These are phyloP conservation scores for Cavia porcellus DNA, from an alignment of 2,113 vertebrate genomes.

Conservation along the genomic window DNA sequence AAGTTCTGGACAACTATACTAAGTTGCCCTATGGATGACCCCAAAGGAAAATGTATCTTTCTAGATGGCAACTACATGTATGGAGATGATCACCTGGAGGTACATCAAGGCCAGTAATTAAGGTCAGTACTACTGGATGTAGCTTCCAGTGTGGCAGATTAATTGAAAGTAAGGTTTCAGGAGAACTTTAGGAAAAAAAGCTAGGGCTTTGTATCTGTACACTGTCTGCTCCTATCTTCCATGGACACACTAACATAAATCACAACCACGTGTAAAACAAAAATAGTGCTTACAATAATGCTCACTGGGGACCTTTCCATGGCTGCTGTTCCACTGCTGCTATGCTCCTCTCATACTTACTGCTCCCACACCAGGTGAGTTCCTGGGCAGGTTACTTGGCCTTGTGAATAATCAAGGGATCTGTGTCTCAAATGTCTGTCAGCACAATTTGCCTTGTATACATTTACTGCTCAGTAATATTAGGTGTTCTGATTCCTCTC, in stretches of 20 bases:
- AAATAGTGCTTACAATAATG: no score
- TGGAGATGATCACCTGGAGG: not conserved
- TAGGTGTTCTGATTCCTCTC: not conserved
- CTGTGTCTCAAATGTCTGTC: not conserved
- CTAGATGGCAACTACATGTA: not conserved
- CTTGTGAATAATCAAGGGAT: not conserved
- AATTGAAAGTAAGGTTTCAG: no score
- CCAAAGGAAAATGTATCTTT: not conserved
- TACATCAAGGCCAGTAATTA: not conserved
- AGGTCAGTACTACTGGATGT: not conserved
- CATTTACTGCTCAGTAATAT: not conserved
- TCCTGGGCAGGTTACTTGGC: not conserved
- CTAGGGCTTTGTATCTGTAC: not conserved
- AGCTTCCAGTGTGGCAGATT: not conserved
- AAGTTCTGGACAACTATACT: not conserved
- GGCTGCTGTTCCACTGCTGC: not conserved
- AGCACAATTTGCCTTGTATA: not conserved
- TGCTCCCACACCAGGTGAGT: conserved; percentile 34
- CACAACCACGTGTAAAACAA: not conserved
- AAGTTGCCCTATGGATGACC: not conserved
- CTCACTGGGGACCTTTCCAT: not conserved
- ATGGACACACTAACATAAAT: not conserved
- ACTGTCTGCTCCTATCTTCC: not conserved
- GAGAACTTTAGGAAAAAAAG: no score
- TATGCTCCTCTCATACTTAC: not conserved